Evolutionary conservation across 1,140 invertebrate species (phyloP).

Genomic region (Lucilia cuprina): DNA sequence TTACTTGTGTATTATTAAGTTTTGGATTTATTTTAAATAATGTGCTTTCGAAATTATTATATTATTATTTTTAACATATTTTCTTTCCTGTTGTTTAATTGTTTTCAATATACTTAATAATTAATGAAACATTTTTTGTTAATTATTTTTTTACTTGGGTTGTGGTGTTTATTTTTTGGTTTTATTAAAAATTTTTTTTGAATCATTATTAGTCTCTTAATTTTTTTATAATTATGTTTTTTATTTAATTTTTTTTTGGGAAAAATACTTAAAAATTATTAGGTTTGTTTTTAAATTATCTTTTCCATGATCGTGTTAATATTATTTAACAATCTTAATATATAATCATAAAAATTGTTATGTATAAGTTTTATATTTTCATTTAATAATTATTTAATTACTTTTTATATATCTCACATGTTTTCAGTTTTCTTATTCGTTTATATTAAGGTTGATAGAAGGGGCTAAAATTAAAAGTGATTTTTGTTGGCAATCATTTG

Average conservation of each 20-base stretch:
- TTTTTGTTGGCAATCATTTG: no score
- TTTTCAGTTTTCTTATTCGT: conserved; percentile 15
- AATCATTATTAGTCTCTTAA: neutral
- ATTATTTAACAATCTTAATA: conserved; percentile 33
- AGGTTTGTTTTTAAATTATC: conserved; percentile 7
- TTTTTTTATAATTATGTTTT: conserved; percentile 9
- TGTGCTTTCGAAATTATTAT: neutral
- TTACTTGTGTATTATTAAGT: neutral
- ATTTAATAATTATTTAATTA: conserved; percentile 28
- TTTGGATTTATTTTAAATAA: neutral
- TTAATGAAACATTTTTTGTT: conserved; percentile 6
- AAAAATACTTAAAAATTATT: conserved; percentile 34
- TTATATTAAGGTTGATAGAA: neutral
- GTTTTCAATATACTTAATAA: neutral
- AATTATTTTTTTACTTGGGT: neutral
- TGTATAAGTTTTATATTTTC: conserved; percentile 1
- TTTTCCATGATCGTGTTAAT: conserved; percentile 20
- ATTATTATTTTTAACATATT: neutral
- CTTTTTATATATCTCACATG: conserved; percentile 33
- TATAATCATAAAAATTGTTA: conserved; percentile 31
- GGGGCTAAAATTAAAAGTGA: no score
- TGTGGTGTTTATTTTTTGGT: neutral
- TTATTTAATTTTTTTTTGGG: conserved; percentile 9
- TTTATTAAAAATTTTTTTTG: neutral
- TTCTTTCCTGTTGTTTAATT: neutral